phyloP scores from a whole-genome alignment of 2,797 vertebrate species.

The Cossypha heuglini region DNA sequence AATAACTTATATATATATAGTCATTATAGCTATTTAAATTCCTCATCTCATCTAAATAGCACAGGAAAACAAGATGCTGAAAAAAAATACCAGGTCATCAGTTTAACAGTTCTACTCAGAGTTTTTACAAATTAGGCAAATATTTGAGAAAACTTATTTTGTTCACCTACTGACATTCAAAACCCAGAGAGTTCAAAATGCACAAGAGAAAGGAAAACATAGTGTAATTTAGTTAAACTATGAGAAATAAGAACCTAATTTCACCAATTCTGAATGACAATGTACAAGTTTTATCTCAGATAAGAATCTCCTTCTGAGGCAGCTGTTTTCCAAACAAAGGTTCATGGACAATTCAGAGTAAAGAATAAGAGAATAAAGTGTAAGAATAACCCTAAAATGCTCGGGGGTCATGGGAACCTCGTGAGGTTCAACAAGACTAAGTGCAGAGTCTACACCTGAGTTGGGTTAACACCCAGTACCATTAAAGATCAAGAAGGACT shows the following conservation, averaged over 20 bases:
- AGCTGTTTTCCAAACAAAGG: not conserved
- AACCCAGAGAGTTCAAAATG: not conserved
- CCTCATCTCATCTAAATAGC: not conserved
- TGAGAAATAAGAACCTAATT: not conserved
- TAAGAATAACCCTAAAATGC: not conserved
- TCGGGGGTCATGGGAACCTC: fast-evolving
- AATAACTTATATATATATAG: not conserved
- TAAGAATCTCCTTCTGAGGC: not conserved
- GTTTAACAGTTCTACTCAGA: not conserved
- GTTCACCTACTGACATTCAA: not conserved
- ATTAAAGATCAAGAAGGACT: not conserved
- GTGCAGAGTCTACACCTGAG: not conserved
- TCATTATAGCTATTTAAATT: not conserved
- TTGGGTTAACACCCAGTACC: not conserved
- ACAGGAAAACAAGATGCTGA: not conserved
- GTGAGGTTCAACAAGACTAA: not conserved
- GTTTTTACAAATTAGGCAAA: not conserved
- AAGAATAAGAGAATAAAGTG: not conserved
- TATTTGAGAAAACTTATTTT: not conserved
- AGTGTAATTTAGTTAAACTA: not conserved
- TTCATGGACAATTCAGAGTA: not conserved
- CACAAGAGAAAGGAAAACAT: not conserved
- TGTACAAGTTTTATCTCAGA: not conserved
- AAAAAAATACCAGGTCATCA: not conserved
- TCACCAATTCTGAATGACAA: not conserved